A percentile compares a stretch with the other conserved stretches of the same genome.
Evolutionary conservation across 1,140 invertebrate species (phyloP).

Genomic region (Micrasema longulum): DNA sequence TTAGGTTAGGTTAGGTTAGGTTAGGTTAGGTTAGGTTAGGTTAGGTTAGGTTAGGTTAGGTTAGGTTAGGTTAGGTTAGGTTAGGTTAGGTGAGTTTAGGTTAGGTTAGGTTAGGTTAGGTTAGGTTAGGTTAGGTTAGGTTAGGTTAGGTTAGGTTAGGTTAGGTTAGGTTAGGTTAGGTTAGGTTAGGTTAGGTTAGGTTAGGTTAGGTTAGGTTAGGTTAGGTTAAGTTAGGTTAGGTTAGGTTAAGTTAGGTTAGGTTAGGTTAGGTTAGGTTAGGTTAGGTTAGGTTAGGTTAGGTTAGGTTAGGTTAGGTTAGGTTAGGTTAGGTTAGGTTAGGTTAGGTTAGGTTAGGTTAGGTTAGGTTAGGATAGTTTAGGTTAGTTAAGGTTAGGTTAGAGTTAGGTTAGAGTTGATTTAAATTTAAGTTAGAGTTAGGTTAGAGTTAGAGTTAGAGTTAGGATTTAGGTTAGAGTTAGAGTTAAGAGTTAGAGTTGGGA

Average conservation of each 20-base stretch:
- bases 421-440: no score
- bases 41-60: constrained; percentile 45
- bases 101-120: constrained; percentile 50
- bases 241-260: constrained; percentile 38
- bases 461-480: neutral
- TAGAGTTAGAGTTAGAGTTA: constrained; percentile 40
- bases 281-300: constrained; percentile 33
- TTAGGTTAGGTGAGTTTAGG: constrained; percentile 46
- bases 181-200: constrained; percentile 50
- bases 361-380: constrained; percentile 24
- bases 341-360: constrained; percentile 51
- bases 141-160: constrained; percentile 50
- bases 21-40: constrained; percentile 48
- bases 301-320: neutral
- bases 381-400: constrained; percentile 50
- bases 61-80: constrained; percentile 43
- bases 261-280: constrained; percentile 46
- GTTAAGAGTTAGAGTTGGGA: constrained; percentile 42
- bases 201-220: constrained; percentile 48
- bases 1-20: constrained; percentile 51
- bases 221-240: constrained; percentile 48
- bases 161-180: constrained; percentile 50
- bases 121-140: constrained; percentile 48
- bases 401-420: no score
- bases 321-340: constrained; percentile 34